Evolutionary conservation across 92 coral and sea anemone species (phyloP).

Genomic region (Ricordea florida): DNA sequence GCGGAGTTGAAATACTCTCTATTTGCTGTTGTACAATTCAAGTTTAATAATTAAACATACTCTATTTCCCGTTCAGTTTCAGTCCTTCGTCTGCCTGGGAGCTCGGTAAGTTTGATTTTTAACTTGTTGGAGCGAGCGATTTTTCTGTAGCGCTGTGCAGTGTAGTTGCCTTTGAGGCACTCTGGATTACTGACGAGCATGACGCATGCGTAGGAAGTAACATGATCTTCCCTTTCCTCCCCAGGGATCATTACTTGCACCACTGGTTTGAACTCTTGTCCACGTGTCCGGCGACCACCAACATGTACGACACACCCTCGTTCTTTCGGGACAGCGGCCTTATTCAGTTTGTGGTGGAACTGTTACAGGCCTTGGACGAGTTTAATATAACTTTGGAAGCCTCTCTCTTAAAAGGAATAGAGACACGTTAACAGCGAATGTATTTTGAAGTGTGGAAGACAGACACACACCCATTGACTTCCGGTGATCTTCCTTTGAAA

Average conservation of each 20-base stretch:
- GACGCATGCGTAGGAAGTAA: background rate
- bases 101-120: constrained; percentile 62
- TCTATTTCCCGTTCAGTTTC: constrained; percentile 67
- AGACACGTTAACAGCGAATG: no score
- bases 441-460: no score
- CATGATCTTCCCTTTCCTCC: constrained; percentile 4
- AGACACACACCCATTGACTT: no score
- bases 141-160: background rate
- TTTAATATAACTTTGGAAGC: constrained; percentile 93
- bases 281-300: constrained; percentile 91
- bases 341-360: constrained; percentile 89
- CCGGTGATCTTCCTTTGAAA: no score
- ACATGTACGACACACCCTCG: constrained; percentile 95
- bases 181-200: no score
- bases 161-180: no score
- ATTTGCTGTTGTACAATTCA: no score
- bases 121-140: background rate
- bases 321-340: constrained; percentile 88
- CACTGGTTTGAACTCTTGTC: constrained; percentile 96
- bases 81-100: constrained; percentile 94
- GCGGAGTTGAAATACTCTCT: no score
- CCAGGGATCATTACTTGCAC: constrained; percentile 89
- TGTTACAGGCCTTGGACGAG: constrained; percentile 82
- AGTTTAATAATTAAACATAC: no score
- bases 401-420: constrained; percentile 89